These are phyloP conservation scores for Noctilio leporinus DNA, from an alignment of 2,113 vertebrate species.

Conservation along the genomic window DNA sequence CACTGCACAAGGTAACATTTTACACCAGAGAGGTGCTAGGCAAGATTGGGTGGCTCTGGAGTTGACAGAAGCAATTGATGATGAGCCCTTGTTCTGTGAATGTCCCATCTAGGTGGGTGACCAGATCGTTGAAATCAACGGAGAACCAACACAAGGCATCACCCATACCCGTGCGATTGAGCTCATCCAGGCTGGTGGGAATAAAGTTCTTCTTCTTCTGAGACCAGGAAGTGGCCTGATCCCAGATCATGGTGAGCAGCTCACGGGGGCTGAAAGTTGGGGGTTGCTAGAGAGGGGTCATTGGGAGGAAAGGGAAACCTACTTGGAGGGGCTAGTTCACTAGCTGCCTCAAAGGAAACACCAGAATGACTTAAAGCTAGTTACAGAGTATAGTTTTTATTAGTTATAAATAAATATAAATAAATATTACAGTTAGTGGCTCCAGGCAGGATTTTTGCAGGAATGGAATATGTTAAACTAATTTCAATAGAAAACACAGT, in stretches of 20 bases:
- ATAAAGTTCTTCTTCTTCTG: conserved; percentile 92
- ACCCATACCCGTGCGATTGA: conserved; percentile 98
- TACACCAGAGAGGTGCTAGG: background rate
- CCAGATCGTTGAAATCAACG: conserved; percentile 99
- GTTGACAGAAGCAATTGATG: background rate
- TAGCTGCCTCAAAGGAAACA: background rate
- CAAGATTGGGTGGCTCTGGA: background rate
- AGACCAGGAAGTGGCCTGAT: conserved; percentile 93
- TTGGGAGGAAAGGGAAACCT: background rate
- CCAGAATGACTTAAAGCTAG: background rate
- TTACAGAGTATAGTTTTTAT: background rate
- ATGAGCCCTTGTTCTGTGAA: background rate
- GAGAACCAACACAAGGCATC: conserved; percentile 96
- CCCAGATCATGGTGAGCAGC: conserved; percentile 89
- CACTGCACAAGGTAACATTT: background rate
- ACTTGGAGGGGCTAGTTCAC: background rate
- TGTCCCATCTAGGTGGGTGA: conserved; percentile 89
- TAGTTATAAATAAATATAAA: background rate
- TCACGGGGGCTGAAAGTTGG: background rate
- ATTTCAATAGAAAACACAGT: background rate
- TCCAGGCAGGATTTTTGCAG: background rate
- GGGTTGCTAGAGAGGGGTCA: background rate
- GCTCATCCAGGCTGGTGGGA: conserved; percentile 96
- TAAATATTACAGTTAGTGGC: background rate
- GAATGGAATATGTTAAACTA: background rate